A percentile compares a stretch with the other conserved stretches of the same genome.
These are phyloP conservation scores for Eubasilissa splendida DNA, from an alignment of 2,888 invertebrate genomes.

Conservation along the genomic window DNA sequence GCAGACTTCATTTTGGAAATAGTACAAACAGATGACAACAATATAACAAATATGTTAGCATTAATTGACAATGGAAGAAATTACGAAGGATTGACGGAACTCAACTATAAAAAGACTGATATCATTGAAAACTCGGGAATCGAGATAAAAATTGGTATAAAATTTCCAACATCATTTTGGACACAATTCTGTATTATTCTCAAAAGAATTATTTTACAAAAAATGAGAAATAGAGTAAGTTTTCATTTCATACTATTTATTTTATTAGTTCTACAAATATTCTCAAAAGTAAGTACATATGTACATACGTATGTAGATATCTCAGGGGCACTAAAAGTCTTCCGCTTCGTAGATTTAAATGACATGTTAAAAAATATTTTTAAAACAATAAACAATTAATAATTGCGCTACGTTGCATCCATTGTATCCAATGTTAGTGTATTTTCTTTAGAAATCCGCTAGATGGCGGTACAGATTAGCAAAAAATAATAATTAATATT, in stretches of 20 bases:
- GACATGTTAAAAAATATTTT: too few species aligned
- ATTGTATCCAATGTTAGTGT: too few species aligned
- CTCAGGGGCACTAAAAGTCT: too few species aligned
- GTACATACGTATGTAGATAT: too few species aligned
- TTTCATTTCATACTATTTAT: background rate
- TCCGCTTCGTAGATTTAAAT: too few species aligned
- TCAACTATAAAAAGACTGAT: too few species aligned
- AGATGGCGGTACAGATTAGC: too few species aligned
- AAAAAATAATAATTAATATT: too few species aligned
- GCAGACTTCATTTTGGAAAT: slow-evolving; percentile 79
- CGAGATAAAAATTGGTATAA: slow-evolving; percentile 63
- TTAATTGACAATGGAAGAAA: slow-evolving; percentile 66
- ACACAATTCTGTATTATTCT: slow-evolving; percentile 72
- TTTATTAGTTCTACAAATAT: background rate
- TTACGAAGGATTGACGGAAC: slow-evolving; percentile 55
- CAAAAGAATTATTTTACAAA: slow-evolving; percentile 72
- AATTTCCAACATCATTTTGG: slow-evolving; percentile 72
- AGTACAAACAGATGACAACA: slow-evolving; percentile 62
- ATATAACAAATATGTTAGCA: slow-evolving; percentile 61
- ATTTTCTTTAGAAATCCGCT: too few species aligned
- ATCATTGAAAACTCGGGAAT: slow-evolving; percentile 65
- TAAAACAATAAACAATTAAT: too few species aligned
- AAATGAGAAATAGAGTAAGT: slow-evolving; percentile 71
- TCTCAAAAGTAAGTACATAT: too few species aligned
- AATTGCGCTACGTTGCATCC: too few species aligned